Percentiles rank a stretch among this genome's conserved stretches.
Evolutionary conservation across 2,797 vertebrate species (phyloP).

Genomic region (Chelonia mydas): DNA sequence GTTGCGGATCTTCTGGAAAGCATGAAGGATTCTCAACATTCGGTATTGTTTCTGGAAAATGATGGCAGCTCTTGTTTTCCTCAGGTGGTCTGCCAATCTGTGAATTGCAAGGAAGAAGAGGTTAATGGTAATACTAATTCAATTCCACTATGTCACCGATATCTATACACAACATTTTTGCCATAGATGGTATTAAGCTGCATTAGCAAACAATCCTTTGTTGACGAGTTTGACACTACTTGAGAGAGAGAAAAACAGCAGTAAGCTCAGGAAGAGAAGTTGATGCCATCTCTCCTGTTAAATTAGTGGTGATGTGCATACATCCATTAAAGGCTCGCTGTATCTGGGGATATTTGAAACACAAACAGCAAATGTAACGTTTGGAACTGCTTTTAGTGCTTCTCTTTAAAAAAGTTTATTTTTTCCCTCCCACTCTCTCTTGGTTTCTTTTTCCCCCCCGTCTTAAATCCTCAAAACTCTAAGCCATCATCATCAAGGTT

Average conservation of each 20-base stretch:
- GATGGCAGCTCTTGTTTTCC: constrained; percentile 85
- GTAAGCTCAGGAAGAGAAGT: background rate
- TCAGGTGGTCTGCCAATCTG: constrained; percentile 86
- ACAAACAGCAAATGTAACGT: background rate
- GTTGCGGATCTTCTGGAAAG: constrained; percentile 77
- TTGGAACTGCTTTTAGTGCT: background rate
- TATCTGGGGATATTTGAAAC: background rate
- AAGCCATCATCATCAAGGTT: fast-evolving
- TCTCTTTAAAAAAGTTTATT: fast-evolving
- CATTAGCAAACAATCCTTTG: background rate
- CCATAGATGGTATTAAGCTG: fast-evolving
- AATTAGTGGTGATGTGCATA: fast-evolving
- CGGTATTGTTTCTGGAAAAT: constrained; percentile 91
- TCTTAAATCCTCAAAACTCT: fast-evolving
- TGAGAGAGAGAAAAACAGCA: background rate
- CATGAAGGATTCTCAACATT: constrained; percentile 84
- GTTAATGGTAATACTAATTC: background rate
- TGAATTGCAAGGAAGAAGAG: background rate
- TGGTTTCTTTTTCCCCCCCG: background rate
- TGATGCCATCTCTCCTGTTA: too few species aligned
- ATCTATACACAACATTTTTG: background rate
- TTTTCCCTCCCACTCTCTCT: background rate
- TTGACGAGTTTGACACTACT: fast-evolving
- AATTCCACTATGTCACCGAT: background rate
- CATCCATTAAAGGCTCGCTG: background rate